These are phyloP conservation scores for Archilochus colubris DNA, from an alignment of 2,113 vertebrate species.

Conservation along the genomic window DNA sequence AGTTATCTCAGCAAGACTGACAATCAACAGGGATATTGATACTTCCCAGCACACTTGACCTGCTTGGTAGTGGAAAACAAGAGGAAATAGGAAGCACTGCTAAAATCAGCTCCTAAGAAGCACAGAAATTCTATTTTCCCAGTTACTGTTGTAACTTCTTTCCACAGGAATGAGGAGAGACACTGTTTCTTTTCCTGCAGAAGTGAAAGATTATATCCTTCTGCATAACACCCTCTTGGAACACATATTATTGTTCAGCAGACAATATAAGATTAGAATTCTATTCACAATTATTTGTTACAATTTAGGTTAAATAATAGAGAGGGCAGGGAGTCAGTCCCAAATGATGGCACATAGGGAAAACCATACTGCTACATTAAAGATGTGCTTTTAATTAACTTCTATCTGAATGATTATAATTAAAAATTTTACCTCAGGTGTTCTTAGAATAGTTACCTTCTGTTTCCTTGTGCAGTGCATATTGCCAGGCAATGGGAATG, in stretches of 20 bases:
- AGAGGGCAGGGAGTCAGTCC: slow-evolving; percentile 28
- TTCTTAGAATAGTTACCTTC: slow-evolving; percentile 26
- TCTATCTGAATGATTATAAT: slow-evolving; percentile 22
- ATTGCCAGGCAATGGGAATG: not conserved
- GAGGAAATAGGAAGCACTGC: not conserved
- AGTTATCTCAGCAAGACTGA: not conserved
- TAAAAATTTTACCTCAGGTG: slow-evolving; percentile 46
- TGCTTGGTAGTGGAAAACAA: not conserved
- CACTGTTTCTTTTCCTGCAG: not conserved
- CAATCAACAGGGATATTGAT: not conserved
- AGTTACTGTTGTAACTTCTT: not conserved
- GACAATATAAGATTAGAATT: not conserved
- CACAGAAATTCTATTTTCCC: not conserved
- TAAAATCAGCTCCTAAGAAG: not conserved
- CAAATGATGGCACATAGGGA: not conserved
- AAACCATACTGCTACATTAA: slow-evolving; percentile 11
- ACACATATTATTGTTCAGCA: not conserved
- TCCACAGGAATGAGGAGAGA: not conserved
- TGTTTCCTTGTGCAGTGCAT: not conserved
- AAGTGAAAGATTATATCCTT: not conserved
- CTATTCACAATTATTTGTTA: not conserved
- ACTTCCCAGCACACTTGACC: not conserved
- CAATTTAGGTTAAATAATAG: not conserved
- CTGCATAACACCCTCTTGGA: not conserved
- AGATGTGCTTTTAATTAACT: slow-evolving; percentile 51